A percentile compares a stretch with the other conserved stretches of the same genome.
These are phyloP conservation scores for Anaspis maculata DNA, from an alignment of 2,888 invertebrate genomes.

Conservation along the genomic window DNA sequence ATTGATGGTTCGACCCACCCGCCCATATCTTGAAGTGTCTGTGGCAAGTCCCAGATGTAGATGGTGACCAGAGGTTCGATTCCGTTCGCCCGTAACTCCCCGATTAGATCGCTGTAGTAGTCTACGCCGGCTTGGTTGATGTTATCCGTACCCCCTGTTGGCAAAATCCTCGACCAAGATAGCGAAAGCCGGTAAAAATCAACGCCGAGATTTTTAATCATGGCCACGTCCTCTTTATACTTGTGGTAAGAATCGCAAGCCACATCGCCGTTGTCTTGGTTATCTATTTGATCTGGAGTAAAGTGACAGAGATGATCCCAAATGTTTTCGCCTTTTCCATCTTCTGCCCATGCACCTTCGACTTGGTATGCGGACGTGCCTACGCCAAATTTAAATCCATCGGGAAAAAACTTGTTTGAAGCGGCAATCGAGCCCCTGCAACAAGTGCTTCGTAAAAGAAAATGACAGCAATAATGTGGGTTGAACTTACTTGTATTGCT, in stretches of 20 bases:
- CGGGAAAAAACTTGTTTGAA: conserved; percentile 29
- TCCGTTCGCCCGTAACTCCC: conserved; percentile 52
- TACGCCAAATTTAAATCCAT: conserved; percentile 21
- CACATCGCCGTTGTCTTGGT: conserved; percentile 50
- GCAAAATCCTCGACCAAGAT: conserved; percentile 41
- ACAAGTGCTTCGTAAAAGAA: not conserved
- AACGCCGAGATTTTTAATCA: conserved; percentile 50
- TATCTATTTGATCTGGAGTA: conserved; percentile 44
- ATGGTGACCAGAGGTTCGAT: conserved; percentile 45
- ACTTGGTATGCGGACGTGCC: conserved; percentile 27
- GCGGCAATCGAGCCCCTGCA: conserved; percentile 1
- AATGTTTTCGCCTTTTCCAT: conserved; percentile 53
- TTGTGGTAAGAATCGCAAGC: conserved; percentile 59
- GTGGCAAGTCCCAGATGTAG: conserved; percentile 34
- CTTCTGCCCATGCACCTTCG: conserved; percentile 24
- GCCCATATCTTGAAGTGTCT: conserved; percentile 45
- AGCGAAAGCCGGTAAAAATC: conserved; percentile 44
- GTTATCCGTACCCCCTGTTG: conserved; percentile 46
- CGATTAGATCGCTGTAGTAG: conserved; percentile 67
- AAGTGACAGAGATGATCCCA: conserved; percentile 58
- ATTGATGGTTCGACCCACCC: conserved; percentile 52
- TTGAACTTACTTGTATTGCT: too few relatives aligned
- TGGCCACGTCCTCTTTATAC: conserved; percentile 51
- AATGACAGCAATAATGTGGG: too few relatives aligned
- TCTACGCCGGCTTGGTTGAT: conserved; percentile 60